Conservation (phyloP, 2,797 vertebrate genomes). For the Cheirogaleus major region DNA sequence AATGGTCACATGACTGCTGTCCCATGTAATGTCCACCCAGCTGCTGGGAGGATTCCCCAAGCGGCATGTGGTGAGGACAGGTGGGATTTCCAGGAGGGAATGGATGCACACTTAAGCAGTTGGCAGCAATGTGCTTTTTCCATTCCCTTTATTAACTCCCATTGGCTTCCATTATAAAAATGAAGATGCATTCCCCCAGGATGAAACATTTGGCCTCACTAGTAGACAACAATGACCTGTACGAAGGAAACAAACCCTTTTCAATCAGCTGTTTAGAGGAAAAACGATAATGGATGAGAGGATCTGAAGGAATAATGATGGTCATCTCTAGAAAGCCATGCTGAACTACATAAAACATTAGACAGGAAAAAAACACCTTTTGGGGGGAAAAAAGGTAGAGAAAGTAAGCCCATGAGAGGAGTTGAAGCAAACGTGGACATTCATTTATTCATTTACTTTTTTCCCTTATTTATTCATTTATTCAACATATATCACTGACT, state of each 20-base stretch:
- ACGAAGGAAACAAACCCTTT: slow-evolving; percentile 53
- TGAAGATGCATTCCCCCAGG: slow-evolving; percentile 65
- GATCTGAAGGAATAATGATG: slow-evolving; percentile 6
- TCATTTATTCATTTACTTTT: background rate
- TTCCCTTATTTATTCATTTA: background rate
- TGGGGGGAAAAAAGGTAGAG: background rate
- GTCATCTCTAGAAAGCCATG: background rate
- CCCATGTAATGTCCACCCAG: background rate
- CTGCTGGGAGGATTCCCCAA: slow-evolving; percentile 2
- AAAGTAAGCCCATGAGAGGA: background rate
- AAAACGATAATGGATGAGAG: slow-evolving; percentile 56
- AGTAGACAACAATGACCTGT: slow-evolving; percentile 61
- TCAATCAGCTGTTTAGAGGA: slow-evolving; percentile 65
- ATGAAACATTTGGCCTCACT: slow-evolving; percentile 67
- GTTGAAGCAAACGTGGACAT: background rate
- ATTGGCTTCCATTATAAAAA: slow-evolving; percentile 76
- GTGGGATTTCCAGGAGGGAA: slow-evolving; percentile 19
- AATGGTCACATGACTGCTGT: background rate
- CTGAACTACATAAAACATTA: background rate
- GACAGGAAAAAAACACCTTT: background rate
- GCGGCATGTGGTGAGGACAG: slow-evolving; percentile 33
- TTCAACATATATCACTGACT: background rate
- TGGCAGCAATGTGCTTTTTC: slow-evolving; percentile 52
- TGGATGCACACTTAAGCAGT: background rate
- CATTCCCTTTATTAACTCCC: slow-evolving; percentile 77